phyloP scores from a whole-genome alignment of 1,140 invertebrate species.

The Episyrphus balteatus region DNA sequence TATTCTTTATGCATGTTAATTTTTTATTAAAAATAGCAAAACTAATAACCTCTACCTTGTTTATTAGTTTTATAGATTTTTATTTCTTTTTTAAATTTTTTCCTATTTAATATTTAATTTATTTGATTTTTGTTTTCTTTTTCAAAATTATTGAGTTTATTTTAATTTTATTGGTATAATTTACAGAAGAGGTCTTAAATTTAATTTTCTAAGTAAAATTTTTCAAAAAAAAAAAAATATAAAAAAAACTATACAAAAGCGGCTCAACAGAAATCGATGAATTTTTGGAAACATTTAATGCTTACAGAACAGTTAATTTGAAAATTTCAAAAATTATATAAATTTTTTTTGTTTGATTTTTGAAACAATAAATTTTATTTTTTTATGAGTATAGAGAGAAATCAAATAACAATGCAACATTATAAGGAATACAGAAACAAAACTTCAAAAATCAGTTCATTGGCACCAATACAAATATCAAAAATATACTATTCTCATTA shows the following conservation, averaged over 20 bases:
- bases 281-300: conserved; percentile 1
- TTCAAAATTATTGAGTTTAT: not conserved
- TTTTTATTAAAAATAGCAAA: not conserved
- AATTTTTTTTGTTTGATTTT: too few relatives aligned
- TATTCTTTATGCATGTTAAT: not conserved
- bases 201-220: not conserved
- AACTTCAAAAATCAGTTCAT: conserved; percentile 2
- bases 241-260: conserved; percentile 1
- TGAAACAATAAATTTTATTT: not conserved
- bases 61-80: not conserved
- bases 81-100: not conserved
- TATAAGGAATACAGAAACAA: not conserved
- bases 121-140: not conserved
- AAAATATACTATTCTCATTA: not conserved
- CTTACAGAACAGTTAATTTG: not conserved
- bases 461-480: not conserved
- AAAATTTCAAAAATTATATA: too few relatives aligned
- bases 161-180: conserved; percentile 4
- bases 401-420: not conserved
- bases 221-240: conserved; percentile 1
- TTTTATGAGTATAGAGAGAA: not conserved
- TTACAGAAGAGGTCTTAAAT: conserved; percentile 7
- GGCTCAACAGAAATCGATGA: conserved; percentile 10
- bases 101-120: too few relatives aligned
- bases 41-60: not conserved